Percentiles rank a stretch among this genome's conserved stretches.
Conservation (phyloP, 2,797 vertebrate species). For the Tragelaphus oryx region DNA sequence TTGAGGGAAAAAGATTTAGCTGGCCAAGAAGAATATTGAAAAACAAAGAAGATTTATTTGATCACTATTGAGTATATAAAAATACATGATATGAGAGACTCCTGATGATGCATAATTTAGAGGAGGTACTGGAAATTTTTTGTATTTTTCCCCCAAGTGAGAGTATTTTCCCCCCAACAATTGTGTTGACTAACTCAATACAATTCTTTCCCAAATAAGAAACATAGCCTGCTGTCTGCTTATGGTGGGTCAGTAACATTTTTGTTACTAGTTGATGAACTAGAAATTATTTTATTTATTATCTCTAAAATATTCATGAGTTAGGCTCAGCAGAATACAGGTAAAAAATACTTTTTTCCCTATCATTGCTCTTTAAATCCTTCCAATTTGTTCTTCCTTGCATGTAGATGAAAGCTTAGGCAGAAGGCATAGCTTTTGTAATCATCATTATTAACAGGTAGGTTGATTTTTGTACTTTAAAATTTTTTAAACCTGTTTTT, state of each 20-base stretch:
- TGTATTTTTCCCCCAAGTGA: conserved; percentile 71
- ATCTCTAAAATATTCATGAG: neutral
- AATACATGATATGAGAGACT: conserved; percentile 58
- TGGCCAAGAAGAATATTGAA: conserved; percentile 32
- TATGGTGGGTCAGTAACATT: neutral
- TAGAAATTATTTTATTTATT: neutral
- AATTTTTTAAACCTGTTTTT: neutral
- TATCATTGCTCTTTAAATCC: neutral
- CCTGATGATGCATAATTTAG: conserved; percentile 69
- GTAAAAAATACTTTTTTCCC: neutral
- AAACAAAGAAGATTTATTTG: conserved; percentile 51
- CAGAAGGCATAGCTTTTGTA: neutral
- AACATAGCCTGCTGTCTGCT: neutral
- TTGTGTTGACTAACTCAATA: neutral
- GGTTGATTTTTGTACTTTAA: neutral
- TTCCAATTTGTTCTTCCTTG: neutral
- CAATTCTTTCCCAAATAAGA: neutral
- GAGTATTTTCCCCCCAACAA: too few species aligned
- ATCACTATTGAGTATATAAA: conserved; percentile 59
- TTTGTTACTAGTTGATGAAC: neutral
- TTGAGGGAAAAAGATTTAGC: conserved; percentile 36
- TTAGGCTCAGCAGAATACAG: neutral
- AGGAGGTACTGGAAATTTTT: conserved; percentile 56
- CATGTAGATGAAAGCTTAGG: neutral
- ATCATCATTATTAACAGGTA: neutral